phyloP scores from a whole-genome alignment of 1,140 invertebrate genomes.

The Macrobrachium rosenbergii region DNA sequence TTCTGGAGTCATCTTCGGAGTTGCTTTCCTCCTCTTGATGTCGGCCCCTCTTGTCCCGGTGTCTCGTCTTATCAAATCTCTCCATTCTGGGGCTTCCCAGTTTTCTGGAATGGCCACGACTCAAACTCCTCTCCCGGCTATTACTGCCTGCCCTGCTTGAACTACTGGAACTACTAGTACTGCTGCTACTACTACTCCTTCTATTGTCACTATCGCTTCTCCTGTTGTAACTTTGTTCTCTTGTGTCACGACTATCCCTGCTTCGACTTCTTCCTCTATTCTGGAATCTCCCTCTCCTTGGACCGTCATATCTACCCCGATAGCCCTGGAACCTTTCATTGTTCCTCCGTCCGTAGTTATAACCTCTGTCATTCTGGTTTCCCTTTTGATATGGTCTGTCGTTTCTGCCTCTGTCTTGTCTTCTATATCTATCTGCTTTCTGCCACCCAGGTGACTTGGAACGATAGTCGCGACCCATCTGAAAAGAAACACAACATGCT shows the following conservation, averaged over 20 bases:
- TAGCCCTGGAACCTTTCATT: conserved; percentile 2
- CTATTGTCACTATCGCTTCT: conserved; percentile 8
- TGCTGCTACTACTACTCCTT: conserved; percentile 25
- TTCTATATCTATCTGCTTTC: not conserved
- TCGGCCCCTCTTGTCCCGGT: too few species aligned
- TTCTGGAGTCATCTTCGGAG: too few species aligned
- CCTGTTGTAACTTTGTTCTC: not conserved
- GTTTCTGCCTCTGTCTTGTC: conserved; percentile 43
- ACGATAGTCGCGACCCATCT: conserved; percentile 38
- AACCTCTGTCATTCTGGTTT: conserved; percentile 14
- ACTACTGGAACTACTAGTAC: not conserved
- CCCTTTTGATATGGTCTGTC: conserved; percentile 38
- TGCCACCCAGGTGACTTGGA: conserved; percentile 24
- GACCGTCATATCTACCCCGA: conserved; percentile 37
- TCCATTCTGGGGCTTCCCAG: not conserved
- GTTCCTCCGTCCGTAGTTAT: not conserved
- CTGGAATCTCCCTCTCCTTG: conserved; percentile 43
- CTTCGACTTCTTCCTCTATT: conserved; percentile 42
- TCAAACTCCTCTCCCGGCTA: conserved; percentile 6
- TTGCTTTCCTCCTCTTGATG: too few species aligned
- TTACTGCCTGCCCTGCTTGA: conserved; percentile 10
- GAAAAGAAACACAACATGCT: not conserved
- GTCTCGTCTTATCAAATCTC: too few species aligned
- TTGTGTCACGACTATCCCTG: not conserved
- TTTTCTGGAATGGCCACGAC: not conserved